Percentiles rank a stretch among this genome's conserved stretches.
Conservation (phyloP, 2,888 invertebrate genomes). For the Nasonovia ribisnigri region DNA sequence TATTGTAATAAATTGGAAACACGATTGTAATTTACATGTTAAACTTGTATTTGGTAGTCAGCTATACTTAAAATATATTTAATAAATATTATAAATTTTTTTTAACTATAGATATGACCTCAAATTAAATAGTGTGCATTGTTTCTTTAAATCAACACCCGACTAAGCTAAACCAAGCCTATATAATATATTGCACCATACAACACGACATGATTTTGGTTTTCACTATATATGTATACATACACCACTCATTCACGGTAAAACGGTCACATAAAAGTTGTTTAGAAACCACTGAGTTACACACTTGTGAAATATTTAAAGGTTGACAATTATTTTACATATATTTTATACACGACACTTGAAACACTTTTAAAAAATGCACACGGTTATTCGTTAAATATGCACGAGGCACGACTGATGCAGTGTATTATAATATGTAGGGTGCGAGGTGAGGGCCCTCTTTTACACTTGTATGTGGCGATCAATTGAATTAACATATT, state of each 20-base stretch:
- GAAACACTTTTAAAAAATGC: conserved; percentile 57
- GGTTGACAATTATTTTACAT: conserved; percentile 54
- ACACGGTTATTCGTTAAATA: conserved; percentile 50
- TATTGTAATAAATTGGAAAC: too few relatives aligned
- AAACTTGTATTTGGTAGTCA: too few relatives aligned
- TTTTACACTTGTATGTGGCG: conserved; percentile 34
- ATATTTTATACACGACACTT: conserved; percentile 31
- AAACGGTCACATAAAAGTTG: background rate
- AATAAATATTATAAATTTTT: too few relatives aligned
- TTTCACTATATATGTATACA: background rate
- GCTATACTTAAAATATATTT: too few relatives aligned
- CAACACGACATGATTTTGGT: background rate
- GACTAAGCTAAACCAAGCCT: background rate
- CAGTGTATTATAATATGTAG: background rate
- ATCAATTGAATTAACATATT: conserved; percentile 56
- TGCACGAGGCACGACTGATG: background rate
- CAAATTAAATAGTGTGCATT: too few relatives aligned
- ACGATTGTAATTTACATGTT: too few relatives aligned
- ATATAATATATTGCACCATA: background rate
- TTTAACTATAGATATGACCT: too few relatives aligned
- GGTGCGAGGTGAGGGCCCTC: conserved; percentile 45
- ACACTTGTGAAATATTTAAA: conserved; percentile 28
- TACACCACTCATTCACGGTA: background rate
- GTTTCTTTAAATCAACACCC: too few relatives aligned
- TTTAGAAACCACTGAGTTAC: background rate